A percentile compares a stretch with the other conserved stretches of the same genome.
Conservation (phyloP, 2,113 vertebrate species). For the Silurus glanis region DNA sequence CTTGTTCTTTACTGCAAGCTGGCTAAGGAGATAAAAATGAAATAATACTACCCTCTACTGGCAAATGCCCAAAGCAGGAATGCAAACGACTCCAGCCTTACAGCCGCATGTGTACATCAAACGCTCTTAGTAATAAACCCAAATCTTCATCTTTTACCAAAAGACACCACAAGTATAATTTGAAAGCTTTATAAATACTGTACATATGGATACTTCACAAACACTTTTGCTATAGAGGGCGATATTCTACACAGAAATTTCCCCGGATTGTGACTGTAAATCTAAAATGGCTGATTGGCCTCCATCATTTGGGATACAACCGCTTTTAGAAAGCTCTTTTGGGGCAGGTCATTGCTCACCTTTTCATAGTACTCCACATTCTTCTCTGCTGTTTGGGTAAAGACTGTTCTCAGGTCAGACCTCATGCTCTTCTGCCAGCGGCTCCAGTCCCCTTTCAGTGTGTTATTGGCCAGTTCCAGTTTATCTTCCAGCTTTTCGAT, state of each 20-base stretch:
- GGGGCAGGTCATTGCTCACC: constrained; percentile 70
- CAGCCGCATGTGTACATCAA: neutral
- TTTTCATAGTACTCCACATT: constrained; percentile 88
- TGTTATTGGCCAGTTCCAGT: constrained; percentile 84
- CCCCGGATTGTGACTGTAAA: neutral
- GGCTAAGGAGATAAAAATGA: constrained; percentile 41
- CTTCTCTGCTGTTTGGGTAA: constrained; percentile 78
- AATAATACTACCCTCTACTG: constrained; percentile 55
- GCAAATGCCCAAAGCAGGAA: constrained; percentile 32
- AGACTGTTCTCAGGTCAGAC: constrained; percentile 80
- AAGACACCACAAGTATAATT: neutral
- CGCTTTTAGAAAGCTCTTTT: neutral
- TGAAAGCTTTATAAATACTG: neutral
- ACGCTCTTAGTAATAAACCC: neutral
- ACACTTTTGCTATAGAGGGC: neutral
- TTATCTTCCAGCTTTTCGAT: constrained; percentile 86
- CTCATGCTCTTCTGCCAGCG: constrained; percentile 85
- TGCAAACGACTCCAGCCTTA: constrained; percentile 29
- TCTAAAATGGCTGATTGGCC: neutral
- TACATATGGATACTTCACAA: neutral
- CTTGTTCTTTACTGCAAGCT: constrained; percentile 26
- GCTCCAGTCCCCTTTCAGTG: constrained; percentile 86
- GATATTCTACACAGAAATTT: neutral
- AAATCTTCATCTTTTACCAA: constrained; percentile 13
- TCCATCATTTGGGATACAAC: neutral